Conservation (phyloP, 2,113 vertebrate genomes). For the Cottus gobio region DNA sequence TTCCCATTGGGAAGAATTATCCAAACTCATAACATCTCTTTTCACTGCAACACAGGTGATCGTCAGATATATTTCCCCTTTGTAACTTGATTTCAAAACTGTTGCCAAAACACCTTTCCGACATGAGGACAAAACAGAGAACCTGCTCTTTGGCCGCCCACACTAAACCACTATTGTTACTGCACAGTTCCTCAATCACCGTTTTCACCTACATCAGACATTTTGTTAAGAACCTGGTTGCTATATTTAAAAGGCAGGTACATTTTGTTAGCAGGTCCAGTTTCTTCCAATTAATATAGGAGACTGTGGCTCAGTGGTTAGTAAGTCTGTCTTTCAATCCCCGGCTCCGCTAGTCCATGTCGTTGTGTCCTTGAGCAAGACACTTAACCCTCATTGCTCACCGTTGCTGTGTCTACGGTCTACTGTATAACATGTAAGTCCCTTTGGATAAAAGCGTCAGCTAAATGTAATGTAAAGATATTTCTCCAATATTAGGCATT, state of each 20-base stretch:
- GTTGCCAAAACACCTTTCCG: background rate
- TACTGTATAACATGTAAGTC: too few relatives aligned
- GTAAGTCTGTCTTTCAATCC: too few relatives aligned
- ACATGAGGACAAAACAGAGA: background rate
- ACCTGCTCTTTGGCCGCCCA: background rate
- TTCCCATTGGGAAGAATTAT: background rate
- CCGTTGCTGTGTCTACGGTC: too few relatives aligned
- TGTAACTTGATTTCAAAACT: background rate
- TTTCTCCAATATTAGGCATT: background rate
- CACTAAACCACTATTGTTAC: background rate
- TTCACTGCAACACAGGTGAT: background rate
- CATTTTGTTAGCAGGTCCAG: background rate
- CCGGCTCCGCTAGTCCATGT: too few relatives aligned
- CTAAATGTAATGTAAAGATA: too few relatives aligned
- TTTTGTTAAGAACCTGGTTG: background rate
- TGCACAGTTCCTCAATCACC: background rate
- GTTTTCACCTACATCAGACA: background rate
- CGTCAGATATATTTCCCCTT: background rate
- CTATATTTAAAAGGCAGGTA: background rate
- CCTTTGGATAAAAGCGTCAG: too few relatives aligned
- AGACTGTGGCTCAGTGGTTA: too few relatives aligned
- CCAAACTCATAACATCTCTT: background rate
- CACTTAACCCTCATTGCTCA: too few relatives aligned
- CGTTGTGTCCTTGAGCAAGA: too few relatives aligned
- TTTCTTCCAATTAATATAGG: background rate